Conservation (phyloP, 2,888 invertebrate species). For the Coenonympha glycerion region DNA sequence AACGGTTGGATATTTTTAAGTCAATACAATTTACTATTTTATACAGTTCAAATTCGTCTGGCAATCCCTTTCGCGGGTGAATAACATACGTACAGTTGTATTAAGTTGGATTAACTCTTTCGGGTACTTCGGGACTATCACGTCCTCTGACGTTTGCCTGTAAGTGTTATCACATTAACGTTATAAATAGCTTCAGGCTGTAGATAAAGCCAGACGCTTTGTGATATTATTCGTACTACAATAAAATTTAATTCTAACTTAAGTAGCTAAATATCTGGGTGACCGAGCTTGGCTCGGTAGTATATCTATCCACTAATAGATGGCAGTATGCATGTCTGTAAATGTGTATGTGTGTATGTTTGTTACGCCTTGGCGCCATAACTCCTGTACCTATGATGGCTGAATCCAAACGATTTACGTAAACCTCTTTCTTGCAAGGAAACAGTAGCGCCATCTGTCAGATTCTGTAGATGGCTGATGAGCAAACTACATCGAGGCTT, state of each 20-base stretch:
- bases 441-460: no score
- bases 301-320: no score
- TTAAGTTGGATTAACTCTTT: constrained; percentile 17
- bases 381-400: no score
- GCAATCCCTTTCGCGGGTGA: background rate
- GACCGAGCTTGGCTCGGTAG: no score
- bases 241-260: background rate
- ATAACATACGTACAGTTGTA: constrained; percentile 2
- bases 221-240: background rate
- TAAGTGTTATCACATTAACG: constrained; percentile 34
- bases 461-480: no score
- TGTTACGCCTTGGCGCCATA: no score
- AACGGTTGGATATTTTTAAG: background rate
- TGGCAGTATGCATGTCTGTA: no score
- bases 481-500: no score
- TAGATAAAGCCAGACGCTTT: constrained; percentile 4
- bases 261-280: background rate
- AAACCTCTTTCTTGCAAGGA: no score
- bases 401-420: no score
- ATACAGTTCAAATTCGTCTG: background rate
- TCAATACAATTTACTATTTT: background rate
- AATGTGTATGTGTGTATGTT: no score
- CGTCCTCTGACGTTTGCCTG: constrained; percentile 36
- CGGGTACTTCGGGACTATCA: constrained; percentile 23
- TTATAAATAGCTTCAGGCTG: constrained; percentile 1